phyloP scores from a whole-genome alignment of 2,113 vertebrate species.

The Micronycteris hirsuta region DNA sequence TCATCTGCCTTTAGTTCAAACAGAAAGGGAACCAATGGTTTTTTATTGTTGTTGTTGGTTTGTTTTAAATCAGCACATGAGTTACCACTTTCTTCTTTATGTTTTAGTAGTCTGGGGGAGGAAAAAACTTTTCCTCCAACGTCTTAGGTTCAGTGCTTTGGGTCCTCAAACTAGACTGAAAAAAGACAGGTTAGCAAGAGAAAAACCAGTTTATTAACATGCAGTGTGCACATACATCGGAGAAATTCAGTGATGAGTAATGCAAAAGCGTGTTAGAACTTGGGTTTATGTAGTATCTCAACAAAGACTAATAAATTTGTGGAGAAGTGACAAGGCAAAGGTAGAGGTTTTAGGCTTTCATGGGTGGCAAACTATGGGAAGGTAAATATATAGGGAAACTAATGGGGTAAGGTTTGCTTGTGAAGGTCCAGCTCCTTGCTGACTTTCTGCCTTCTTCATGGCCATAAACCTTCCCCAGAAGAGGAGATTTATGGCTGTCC shows the following conservation, averaged over 20 bases:
- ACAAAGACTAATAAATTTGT: neutral
- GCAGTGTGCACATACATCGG: neutral
- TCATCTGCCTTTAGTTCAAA: neutral
- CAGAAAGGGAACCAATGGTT: neutral
- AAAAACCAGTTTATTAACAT: neutral
- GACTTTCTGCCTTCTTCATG: neutral
- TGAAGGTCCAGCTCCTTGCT: neutral
- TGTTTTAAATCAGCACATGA: neutral
- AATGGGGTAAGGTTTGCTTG: neutral
- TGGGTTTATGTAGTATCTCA: neutral
- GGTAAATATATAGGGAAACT: neutral
- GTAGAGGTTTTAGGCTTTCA: neutral
- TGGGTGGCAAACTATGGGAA: neutral
- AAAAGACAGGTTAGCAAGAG: neutral
- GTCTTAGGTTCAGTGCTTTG: neutral
- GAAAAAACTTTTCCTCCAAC: neutral
- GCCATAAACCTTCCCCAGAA: neutral
- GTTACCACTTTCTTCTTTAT: neutral
- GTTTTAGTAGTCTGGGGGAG: neutral
- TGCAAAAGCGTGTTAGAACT: neutral
- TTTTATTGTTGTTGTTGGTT: neutral
- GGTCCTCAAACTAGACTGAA: neutral
- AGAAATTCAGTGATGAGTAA: neutral
- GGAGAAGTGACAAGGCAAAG: neutral
- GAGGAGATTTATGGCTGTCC: neutral